These are phyloP conservation scores for Drosophila neonasuta DNA, from an alignment of 2,888 invertebrate genomes.

Conservation along the genomic window DNA sequence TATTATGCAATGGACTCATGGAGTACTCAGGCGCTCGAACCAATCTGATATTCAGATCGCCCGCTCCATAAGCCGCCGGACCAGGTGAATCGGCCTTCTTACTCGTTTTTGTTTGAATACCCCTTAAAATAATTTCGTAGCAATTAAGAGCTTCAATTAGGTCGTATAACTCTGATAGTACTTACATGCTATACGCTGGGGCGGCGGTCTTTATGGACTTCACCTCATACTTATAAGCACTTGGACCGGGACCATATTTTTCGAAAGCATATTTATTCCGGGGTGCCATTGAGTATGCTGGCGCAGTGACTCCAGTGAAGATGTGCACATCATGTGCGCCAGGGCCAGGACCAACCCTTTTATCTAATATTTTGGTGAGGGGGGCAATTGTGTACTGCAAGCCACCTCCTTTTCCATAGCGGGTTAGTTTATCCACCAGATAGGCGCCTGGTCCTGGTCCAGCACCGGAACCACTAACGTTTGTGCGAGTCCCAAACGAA, in stretches of 20 bases:
- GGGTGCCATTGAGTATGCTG: conserved; percentile 84
- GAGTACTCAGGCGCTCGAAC: conserved; percentile 72
- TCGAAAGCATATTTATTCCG: conserved; percentile 68
- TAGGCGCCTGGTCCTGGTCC: conserved; percentile 80
- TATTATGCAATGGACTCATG: conserved; percentile 57
- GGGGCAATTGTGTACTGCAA: conserved; percentile 83
- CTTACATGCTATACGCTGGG: conserved; percentile 80
- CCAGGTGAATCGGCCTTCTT: conserved; percentile 74
- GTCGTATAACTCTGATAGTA: not conserved
- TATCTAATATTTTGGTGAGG: conserved; percentile 69
- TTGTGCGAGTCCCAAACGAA: conserved; percentile 74
- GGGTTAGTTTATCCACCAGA: conserved; percentile 69
- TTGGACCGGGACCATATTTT: conserved; percentile 75
- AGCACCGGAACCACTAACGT: conserved; percentile 11
- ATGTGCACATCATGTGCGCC: conserved; percentile 75
- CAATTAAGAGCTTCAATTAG: not conserved
- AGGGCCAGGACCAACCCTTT: conserved; percentile 78
- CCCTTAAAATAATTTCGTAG: conserved; percentile 58
- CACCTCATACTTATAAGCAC: conserved; percentile 71
- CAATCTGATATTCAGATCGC: conserved; percentile 62
- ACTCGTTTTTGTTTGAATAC: conserved; percentile 43
- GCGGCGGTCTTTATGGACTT: conserved; percentile 62
- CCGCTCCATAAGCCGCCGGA: conserved; percentile 78
- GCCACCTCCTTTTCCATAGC: conserved; percentile 69
- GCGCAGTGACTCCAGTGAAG: conserved; percentile 70